Base-by-base conservation (phyloP, 2,797 vertebrate genomes). In the Gallinago stenura region DNA sequence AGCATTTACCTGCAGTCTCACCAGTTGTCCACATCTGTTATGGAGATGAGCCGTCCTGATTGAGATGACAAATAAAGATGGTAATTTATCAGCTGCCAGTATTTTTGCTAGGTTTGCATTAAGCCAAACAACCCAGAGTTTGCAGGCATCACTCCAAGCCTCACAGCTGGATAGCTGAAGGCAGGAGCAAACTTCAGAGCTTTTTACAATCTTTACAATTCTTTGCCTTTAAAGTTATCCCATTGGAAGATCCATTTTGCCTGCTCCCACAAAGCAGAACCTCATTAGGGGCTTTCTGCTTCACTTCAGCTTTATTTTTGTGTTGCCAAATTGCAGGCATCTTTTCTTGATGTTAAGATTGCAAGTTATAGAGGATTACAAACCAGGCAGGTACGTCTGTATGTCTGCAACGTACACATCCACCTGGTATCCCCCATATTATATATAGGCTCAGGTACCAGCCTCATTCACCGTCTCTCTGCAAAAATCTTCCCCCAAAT, bases 71-170 rank as follows among this genome's bases (percentile, higher is more conserved):
- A 81, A 57, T 43, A 8, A 93, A 90, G n/a, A 58, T 15, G 18
- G 37, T 43, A 75, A 82, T 62, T 92, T 75, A 79, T 79, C 58
- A 93, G 14, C 33, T 61, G 46, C 30, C 83, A 75, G 2, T 53
- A 54, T 50, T 93, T 88, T 87, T 90, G 57, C 39, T 77, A 82
- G 19, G 31, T 89, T 72, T 87, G 68, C 43, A 92, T 31, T 30
- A 94, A 80, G 21, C 20, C 56, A 83, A 69, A 92, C 76, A 33
- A 16, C 51, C 35, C 35, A 19, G 51, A 37, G 39, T 12, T 8
- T 46, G 45, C 31, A 90, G 43, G n/a, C 45, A 50, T 10, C 73
- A 33, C 54, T 62, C 76, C 50, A 65, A 78, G 22, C 53, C 70
- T 83, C 31, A 37, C 8, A 53, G 54, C n/a, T 35, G 25, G 21